Evolutionary conservation across 2,113 vertebrate species (phyloP).

Genomic region (Struthio camelus): DNA sequence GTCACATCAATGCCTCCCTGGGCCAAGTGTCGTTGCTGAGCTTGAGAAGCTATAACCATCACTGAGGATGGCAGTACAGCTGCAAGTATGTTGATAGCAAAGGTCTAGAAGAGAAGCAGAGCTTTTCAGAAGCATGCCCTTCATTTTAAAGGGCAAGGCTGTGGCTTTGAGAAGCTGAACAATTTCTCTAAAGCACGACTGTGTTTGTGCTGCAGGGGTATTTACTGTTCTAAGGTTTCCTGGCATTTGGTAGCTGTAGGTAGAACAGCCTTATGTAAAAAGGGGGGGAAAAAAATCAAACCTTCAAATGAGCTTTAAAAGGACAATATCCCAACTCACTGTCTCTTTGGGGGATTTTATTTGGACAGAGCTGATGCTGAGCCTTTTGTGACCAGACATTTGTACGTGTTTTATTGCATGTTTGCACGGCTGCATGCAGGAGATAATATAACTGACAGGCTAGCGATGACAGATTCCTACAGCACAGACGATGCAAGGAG

Average conservation of each 20-base stretch:
- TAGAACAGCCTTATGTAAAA: conserved; percentile 39
- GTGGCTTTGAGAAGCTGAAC: neutral
- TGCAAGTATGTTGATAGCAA: neutral
- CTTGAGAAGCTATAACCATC: neutral
- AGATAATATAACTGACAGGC: conserved; percentile 43
- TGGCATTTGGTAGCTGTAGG: conserved; percentile 32
- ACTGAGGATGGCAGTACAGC: neutral
- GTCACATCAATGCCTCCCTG: neutral
- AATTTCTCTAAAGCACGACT: neutral
- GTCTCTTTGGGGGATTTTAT: conserved; percentile 38
- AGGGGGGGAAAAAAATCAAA: neutral
- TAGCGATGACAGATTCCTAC: neutral
- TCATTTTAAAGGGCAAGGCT: conserved; percentile 39
- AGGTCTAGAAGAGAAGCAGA: neutral
- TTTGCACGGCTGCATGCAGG: neutral
- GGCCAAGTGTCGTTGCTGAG: neutral
- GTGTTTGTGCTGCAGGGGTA: conserved; percentile 33
- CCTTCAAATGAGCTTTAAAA: conserved; percentile 48
- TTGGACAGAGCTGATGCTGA: conserved; percentile 20
- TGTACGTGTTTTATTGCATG: neutral
- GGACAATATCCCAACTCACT: neutral
- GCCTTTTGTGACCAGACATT: conserved; percentile 48
- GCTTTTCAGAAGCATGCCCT: conserved; percentile 9
- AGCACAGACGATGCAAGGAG: neutral
- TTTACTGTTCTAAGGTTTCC: conserved; percentile 26